Conservation (phyloP, 2,113 vertebrate genomes). For the Mesitornis unicolor region DNA sequence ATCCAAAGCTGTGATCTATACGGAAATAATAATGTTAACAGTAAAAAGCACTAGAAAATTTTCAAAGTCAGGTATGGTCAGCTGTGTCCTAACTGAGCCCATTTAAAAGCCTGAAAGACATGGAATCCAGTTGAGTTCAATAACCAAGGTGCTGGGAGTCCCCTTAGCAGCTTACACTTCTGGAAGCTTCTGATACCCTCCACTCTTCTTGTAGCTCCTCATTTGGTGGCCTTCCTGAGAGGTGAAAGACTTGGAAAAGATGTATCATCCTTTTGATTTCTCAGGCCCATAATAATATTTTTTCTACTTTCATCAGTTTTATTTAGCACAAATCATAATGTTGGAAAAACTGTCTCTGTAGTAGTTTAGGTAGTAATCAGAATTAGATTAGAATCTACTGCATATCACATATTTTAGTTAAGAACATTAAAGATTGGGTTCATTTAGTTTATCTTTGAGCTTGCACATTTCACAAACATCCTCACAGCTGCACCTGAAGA, state of each 20-base stretch:
- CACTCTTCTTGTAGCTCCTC: background rate
- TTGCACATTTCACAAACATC: background rate
- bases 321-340: background rate
- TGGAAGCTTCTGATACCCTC: background rate
- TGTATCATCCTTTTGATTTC: background rate
- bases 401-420: background rate
- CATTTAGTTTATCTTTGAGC: background rate
- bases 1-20: background rate
- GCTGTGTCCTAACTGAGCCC: background rate
- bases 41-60: background rate
- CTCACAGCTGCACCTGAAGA: background rate
- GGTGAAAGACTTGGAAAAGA: background rate
- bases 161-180: background rate
- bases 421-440: background rate
- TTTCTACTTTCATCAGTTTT: background rate
- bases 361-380: background rate
- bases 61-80: background rate
- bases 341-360: background rate
- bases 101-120: background rate
- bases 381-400: background rate
- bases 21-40: background rate
- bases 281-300: background rate
- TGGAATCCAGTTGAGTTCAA: background rate
- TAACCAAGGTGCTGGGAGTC: background rate
- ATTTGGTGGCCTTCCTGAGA: background rate